Evolutionary conservation across 2,113 vertebrate species (phyloP), one percentile per base, ranked within the genome.

Genomic region (Potamarius usumacintae): DNA sequence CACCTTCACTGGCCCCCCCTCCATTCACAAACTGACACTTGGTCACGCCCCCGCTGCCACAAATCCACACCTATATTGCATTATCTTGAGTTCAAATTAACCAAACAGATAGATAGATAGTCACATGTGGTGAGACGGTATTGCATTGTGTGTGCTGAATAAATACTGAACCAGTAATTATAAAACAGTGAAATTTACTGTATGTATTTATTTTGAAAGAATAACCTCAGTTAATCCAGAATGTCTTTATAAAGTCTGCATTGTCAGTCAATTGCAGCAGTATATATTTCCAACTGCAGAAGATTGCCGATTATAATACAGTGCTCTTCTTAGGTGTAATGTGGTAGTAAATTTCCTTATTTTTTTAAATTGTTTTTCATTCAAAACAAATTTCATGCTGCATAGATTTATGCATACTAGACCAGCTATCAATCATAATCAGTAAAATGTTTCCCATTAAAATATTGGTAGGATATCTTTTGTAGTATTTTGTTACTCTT

Each of bases 361-460:
- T 72, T 72, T 72, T 71, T 8, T 69, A 8, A 34, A 8, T 42
- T 74, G 17, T 48, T 12, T 48, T 30, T 34, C 4, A 71, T 71
- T 71, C 2, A 30, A 11, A 71, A 50, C 42, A 42, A 14, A 27
- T 17, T 69, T 69, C 34, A 27, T 5, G 0, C 65, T 30, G 11
- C 4, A 12, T 12, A 67, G 65, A n/a, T 67, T 12, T 27, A 69
- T 30, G 30, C 1, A 22, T 74, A 58, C 69, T 34, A 72, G 30
- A 85, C 4, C 52, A 57, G 50, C 88, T 89, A 71, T 63, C 48
- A 76, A 25, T 62, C 11, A n/a, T 58, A 48, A 55, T 30, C 12
- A 17, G 4, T 71, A 42, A 76, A 22, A 53, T 12, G 22, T 50
- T n/a, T 53, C 25, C 6, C 34, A 22, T 48, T 48, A 25, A 1